Conservation (phyloP, 2,797 vertebrate species). For the Pygocentrus nattereri region DNA sequence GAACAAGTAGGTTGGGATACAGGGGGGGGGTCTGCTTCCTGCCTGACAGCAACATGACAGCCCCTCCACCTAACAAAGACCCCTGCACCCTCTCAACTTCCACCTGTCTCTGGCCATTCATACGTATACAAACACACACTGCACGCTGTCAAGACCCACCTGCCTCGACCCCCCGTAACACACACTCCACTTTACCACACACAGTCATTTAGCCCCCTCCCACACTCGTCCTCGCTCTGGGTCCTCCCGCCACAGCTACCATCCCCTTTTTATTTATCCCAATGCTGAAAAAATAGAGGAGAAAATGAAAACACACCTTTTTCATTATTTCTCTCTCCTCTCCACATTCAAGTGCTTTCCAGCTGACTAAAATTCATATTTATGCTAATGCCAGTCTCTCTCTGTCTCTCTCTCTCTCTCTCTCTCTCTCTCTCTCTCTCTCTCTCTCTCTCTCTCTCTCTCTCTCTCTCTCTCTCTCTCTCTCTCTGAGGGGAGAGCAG, state of each 20-base stretch:
- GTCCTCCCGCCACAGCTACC: background rate
- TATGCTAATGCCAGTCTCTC: constrained; percentile 73
- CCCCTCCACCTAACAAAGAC: constrained; percentile 51
- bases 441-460: constrained; percentile 67
- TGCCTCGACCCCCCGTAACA: constrained; percentile 5
- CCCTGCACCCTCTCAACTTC: constrained; percentile 51
- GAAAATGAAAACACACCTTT: constrained; percentile 79
- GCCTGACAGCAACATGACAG: constrained; percentile 58
- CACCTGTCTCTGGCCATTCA: constrained; percentile 56
- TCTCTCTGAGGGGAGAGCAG: constrained; percentile 71
- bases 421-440: constrained; percentile 71
- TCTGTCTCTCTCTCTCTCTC: constrained; percentile 69
- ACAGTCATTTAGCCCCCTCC: background rate
- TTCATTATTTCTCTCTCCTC: constrained; percentile 73
- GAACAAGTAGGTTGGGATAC: constrained; percentile 6
- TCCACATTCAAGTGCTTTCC: constrained; percentile 78
- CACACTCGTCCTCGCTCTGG: constrained; percentile 7
- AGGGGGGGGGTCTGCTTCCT: constrained; percentile 22
- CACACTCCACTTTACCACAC: constrained; percentile 35
- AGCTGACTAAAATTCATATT: constrained; percentile 84
- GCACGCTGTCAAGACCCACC: constrained; percentile 21
- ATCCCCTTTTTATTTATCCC: constrained; percentile 70
- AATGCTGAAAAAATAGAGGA: constrained; percentile 71
- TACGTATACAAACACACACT: constrained; percentile 26
- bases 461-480: constrained; percentile 69